Percentiles rank a stretch among this genome's conserved stretches.
Evolutionary conservation across 2,797 vertebrate genomes (phyloP).

Genomic region (Kryptopterus vitreolus): DNA sequence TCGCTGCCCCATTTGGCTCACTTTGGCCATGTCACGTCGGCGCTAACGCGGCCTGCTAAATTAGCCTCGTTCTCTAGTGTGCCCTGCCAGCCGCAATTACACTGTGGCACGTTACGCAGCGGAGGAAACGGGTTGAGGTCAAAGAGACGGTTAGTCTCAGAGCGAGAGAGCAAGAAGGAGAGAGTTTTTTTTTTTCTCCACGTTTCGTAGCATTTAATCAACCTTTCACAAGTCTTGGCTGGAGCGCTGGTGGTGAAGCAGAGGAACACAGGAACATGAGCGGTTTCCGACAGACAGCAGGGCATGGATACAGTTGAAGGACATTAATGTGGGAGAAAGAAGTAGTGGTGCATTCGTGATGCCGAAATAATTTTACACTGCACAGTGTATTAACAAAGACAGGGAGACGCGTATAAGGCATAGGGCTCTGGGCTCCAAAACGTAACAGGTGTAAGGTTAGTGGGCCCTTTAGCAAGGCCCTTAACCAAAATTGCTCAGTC

Average conservation of each 20-base stretch:
- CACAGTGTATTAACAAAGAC: too few relatives aligned
- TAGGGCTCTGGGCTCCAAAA: too few relatives aligned
- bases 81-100: constrained; percentile 70
- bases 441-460: too few relatives aligned
- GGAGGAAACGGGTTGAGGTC: constrained; percentile 64
- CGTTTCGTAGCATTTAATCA: constrained; percentile 59
- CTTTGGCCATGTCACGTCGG: constrained; percentile 63
- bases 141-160: constrained; percentile 62
- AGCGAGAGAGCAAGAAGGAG: constrained; percentile 28
- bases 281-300: neutral
- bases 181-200: constrained; percentile 37
- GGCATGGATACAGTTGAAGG: too few relatives aligned
- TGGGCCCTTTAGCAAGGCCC: too few relatives aligned
- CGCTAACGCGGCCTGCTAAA: constrained; percentile 69
- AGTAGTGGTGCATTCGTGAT: too few relatives aligned
- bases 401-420: too few relatives aligned
- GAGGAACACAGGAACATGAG: neutral
- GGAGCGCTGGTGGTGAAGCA: constrained; percentile 46
- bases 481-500: too few relatives aligned
- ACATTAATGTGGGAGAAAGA: too few relatives aligned
- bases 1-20: constrained; percentile 61
- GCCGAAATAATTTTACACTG: too few relatives aligned
- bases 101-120: constrained; percentile 56
- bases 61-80: constrained; percentile 64
- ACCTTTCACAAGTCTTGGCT: constrained; percentile 54